Evolutionary conservation across 2,797 vertebrate species (phyloP), one percentile per base, ranked within the genome.

Genomic region (Acanthurus leucopareius): DNA sequence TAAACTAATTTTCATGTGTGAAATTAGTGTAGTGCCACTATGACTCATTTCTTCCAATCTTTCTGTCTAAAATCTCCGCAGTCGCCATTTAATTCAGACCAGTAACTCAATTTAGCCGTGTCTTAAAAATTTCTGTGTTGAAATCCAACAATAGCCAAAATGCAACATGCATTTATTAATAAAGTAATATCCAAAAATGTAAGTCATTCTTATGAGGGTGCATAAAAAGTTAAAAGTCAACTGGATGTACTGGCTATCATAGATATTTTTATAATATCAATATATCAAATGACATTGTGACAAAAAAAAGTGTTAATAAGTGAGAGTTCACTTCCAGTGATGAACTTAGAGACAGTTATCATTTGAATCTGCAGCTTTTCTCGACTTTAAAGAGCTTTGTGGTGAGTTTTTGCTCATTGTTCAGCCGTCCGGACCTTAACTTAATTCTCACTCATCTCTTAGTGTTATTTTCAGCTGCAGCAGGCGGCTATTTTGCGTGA

Each of bases 1-100:
- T 47, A 47, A 66, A 70, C 59, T 35, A 16, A 60, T 71, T 14
- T 64, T 42, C 20, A 58, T 60, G 7, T 73, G 53, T 49, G 60
- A 53, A 81, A 76, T 79, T 15, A n/a, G 13, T 73, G 38, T 14
- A 67, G 38, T 73, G 40, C 1, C 3, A 28, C 32, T 70, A 72
- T 22, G 49, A 77, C 61, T 75, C 45, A 73, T 71, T 71, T 60
- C 20, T 67, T 19, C 69, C 56, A 70, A 25, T 20, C 19, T 60
- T 13, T 13, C 28, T 73, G n/a, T 52, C 61, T 52, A 19, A 58
- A 64, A 47, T 73, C 14, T 73, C 62, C 58, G n/a, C 10, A n/a
- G n/a, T 66, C 47, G 42, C 38, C 13, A 35, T 78, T 77, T 76
- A 54, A 81, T 71, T 66, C 32, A 53, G 19, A 42, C 7, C 13